A percentile compares a stretch with the other conserved stretches of the same genome.
Conservation (phyloP, 2,888 invertebrate genomes). For the Meandrusa payeni region DNA sequence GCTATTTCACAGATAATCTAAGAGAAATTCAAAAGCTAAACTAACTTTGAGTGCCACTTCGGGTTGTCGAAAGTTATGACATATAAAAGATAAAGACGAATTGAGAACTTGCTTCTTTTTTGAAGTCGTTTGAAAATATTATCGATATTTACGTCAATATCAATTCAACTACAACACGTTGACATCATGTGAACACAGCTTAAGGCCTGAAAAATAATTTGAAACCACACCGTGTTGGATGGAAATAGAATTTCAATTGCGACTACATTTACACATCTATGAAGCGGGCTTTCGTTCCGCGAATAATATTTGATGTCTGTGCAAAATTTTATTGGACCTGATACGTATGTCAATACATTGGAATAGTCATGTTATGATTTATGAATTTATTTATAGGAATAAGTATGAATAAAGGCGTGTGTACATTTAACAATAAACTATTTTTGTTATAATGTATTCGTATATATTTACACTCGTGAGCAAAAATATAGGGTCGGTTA, state of each 20-base stretch:
- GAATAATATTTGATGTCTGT: constrained; percentile 23
- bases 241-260: constrained; percentile 25
- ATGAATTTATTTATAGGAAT: constrained; percentile 12
- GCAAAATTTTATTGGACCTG: constrained; percentile 20
- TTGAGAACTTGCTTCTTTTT: no score
- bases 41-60: no score
- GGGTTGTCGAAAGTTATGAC: no score
- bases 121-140: no score
- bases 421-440: no score
- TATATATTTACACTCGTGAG: no score
- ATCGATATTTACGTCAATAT: neutral
- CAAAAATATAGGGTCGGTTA: no score
- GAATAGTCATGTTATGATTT: constrained; percentile 6
- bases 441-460: no score
- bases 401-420: neutral
- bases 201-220: constrained; percentile 22
- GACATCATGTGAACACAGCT: constrained; percentile 13
- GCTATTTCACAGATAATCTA: no score
- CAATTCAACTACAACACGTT: neutral
- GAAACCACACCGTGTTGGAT: constrained; percentile 21
- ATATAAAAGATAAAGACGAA: neutral
- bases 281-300: constrained; percentile 18
- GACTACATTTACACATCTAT: constrained; percentile 25
- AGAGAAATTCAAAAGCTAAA: no score
- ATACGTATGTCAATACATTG: constrained; percentile 18